Evolutionary conservation across 2,888 invertebrate genomes (phyloP), one percentile per base, ranked within the genome.

Genomic region (Agonopterix heracliana): DNA sequence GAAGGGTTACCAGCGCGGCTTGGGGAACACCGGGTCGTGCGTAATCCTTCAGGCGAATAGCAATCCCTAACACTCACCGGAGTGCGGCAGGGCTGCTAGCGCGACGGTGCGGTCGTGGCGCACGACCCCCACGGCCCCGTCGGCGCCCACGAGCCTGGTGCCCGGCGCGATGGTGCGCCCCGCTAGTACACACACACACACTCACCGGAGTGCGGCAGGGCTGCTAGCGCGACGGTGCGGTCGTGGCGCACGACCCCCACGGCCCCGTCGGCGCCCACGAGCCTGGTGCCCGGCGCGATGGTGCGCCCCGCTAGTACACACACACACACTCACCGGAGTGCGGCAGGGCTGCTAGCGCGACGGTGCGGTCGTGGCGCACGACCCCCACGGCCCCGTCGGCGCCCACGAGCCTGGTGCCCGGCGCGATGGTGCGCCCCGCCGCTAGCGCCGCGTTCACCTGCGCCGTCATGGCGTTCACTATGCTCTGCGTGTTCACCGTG

Each of bases 121-220:
- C 53, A 93, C 92, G 54, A 92, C 89, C 53, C 93, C 93, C 44
- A 92, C 87, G 44, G 91, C 90, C 10, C 92, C 92, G 77, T 93
- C 93, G 0, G 91, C 61, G 71, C 64, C 92, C 83, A 83, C 77
- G 44, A 89, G 60, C 79, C 91, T 68, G 54, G 84, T 84, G 63
- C 82, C 87, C 48, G 81, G 78, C 52, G 89, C 87, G 50, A 91
- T 88, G 55, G 71, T 75, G 59, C 91, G 91, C 3, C 66, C 66
- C n/a, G 38, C 38, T 38, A 38, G 38, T 17, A 17, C 17, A 17
- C 17, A 12, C 13, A 13, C 17, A 3, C 17, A 13, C 8, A 40
- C 59, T 49, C 36, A 69, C 81, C 77, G 9, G 72, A 56, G 63
- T 81, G 89, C 34, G 89, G 87, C 56, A 91, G 84, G 48, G 90